These are phyloP conservation scores for Colletes latitarsis DNA, from an alignment of 1,140 invertebrate genomes.

Conservation along the genomic window DNA sequence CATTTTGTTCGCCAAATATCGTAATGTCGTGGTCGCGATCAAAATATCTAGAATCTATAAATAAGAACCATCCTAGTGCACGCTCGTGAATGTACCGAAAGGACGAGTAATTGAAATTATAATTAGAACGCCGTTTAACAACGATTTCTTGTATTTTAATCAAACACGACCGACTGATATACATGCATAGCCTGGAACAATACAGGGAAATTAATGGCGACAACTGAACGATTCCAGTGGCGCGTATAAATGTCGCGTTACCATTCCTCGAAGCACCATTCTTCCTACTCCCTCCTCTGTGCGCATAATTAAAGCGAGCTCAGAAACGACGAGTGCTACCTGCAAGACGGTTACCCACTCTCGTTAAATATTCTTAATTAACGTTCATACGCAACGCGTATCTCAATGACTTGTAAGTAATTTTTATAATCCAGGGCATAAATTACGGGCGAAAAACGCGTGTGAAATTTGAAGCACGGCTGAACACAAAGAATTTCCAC, in stretches of 20 bases:
- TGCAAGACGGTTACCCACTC: background rate
- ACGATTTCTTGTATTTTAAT: background rate
- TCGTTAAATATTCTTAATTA: conserved; percentile 12
- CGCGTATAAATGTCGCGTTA: background rate
- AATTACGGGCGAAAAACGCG: background rate
- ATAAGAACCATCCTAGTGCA: too few species aligned
- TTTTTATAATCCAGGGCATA: background rate
- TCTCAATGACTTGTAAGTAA: background rate
- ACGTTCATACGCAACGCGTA: background rate
- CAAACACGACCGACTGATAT: background rate
- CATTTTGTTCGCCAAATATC: too few species aligned
- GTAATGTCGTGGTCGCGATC: too few species aligned
- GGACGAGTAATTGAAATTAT: background rate
- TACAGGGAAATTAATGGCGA: background rate
- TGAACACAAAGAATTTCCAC: background rate
- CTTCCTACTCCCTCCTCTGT: background rate
- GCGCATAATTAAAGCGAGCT: conserved; percentile 26
- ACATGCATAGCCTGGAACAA: background rate
- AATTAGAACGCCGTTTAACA: background rate
- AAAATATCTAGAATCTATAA: too few species aligned
- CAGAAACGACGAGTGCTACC: background rate
- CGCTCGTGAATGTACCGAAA: background rate
- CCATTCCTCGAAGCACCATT: background rate
- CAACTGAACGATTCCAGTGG: conserved; percentile 1
- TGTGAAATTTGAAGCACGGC: background rate